Conservation (phyloP, 2,888 invertebrate genomes). For the Apodemia duryi region DNA sequence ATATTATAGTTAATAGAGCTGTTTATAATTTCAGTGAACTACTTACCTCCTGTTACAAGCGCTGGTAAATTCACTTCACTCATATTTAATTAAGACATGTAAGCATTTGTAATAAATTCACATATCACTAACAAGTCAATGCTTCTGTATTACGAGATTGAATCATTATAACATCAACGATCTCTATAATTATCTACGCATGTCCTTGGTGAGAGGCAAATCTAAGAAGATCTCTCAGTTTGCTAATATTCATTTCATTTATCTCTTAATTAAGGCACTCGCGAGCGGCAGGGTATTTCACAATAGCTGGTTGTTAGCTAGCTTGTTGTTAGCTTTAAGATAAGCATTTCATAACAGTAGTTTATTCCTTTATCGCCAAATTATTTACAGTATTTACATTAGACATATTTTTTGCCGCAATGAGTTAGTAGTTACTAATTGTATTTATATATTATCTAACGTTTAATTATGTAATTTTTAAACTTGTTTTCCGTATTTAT, state of each 20-base stretch:
- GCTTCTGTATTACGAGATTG: slow-evolving; percentile 9
- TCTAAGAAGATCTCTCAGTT: not conserved
- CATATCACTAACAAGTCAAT: not conserved
- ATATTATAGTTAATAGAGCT: too few relatives aligned
- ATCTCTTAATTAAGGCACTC: not conserved
- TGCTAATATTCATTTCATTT: not conserved
- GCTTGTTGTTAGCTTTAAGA: not conserved
- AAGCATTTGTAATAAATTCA: slow-evolving; percentile 34
- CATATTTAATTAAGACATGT: slow-evolving; percentile 33
- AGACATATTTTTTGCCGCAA: too few relatives aligned
- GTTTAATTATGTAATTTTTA: too few relatives aligned
- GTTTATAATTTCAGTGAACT: too few relatives aligned
- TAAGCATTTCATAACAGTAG: slow-evolving; percentile 16
- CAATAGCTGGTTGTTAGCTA: not conserved
- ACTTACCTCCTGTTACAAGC: slow-evolving; percentile 36
- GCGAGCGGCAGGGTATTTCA: not conserved
- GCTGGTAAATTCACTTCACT: slow-evolving; percentile 42
- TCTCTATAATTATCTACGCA: not conserved
- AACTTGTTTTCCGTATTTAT: too few relatives aligned
- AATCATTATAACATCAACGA: not conserved
- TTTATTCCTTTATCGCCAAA: not conserved
- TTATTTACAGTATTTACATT: too few relatives aligned
- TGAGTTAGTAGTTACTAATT: too few relatives aligned
- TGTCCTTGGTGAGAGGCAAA: not conserved
- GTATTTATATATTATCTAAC: too few relatives aligned